A percentile compares a stretch with the other conserved stretches of the same genome.
Evolutionary conservation across 92 coral and sea anemone genomes (phyloP).

Genomic region (Porites rus): DNA sequence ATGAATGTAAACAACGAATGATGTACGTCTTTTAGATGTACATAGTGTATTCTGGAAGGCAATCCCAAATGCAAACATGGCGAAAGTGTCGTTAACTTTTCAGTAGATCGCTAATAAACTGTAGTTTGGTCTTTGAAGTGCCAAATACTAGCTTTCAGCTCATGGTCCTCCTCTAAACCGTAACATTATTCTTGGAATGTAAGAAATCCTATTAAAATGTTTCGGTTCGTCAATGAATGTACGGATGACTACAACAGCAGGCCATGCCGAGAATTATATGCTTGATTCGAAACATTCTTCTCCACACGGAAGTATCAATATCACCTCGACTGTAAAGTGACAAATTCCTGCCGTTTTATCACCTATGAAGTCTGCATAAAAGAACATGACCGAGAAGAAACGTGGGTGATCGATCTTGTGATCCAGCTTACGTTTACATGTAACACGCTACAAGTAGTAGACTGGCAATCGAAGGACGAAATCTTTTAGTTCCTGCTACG

Average conservation of each 20-base stretch:
- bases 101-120: not conserved
- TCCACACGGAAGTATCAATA: conserved; percentile 2
- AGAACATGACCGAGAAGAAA: not conserved
- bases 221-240: not conserved
- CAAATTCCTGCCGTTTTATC: not conserved
- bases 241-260: not conserved
- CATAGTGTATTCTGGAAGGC: not conserved
- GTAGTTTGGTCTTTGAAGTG: not conserved
- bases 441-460: not conserved
- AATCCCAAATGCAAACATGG: not conserved
- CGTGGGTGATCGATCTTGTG: not conserved
- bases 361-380: not conserved
- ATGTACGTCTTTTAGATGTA: not conserved
- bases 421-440: not conserved
- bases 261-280: not conserved
- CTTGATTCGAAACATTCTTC: conserved; percentile 2
- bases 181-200: not conserved
- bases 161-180: not conserved
- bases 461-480: conserved; percentile 4
- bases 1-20: not conserved
- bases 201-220: not conserved
- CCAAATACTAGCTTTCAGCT: not conserved
- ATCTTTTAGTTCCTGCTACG: conserved; percentile 38
- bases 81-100: not conserved
- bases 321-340: not conserved